Conservation (phyloP, 2,888 invertebrate genomes). For the Monopis laevigella region DNA sequence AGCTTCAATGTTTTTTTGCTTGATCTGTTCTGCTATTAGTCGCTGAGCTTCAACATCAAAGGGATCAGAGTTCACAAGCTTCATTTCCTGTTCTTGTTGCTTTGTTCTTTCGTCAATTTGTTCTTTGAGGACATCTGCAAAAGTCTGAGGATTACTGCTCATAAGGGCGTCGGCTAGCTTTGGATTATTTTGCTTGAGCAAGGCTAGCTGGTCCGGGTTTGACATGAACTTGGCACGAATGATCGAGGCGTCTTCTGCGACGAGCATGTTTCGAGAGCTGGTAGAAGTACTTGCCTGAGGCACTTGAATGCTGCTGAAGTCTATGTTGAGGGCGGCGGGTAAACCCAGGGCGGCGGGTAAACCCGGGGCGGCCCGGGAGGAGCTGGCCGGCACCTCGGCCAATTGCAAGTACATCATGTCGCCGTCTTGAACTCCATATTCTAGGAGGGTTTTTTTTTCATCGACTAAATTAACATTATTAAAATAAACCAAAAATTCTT, state of each 20-base stretch:
- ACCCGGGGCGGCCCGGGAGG: too few relatives aligned
- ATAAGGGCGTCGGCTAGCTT: slow-evolving; percentile 82
- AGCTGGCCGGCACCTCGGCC: too few relatives aligned
- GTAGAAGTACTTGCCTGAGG: too few relatives aligned
- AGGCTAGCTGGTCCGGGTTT: slow-evolving; percentile 81
- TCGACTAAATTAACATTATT: slow-evolving; percentile 88
- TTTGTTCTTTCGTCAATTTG: not conserved
- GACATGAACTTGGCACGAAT: slow-evolving; percentile 78
- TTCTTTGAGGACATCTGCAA: not conserved
- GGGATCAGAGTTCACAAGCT: slow-evolving; percentile 81
- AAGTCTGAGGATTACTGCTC: slow-evolving; percentile 63
- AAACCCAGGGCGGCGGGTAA: too few relatives aligned
- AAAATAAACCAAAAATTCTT: slow-evolving; percentile 84
- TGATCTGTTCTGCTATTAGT: slow-evolving; percentile 87
- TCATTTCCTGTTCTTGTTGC: not conserved
- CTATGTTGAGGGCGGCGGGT: too few relatives aligned
- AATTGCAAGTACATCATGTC: slow-evolving; percentile 87
- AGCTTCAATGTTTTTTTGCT: slow-evolving; percentile 87
- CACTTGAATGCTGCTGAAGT: slow-evolving; percentile 88
- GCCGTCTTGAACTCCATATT: slow-evolving; percentile 86
- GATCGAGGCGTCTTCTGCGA: slow-evolving; percentile 75
- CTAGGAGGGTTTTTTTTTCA: slow-evolving; percentile 82
- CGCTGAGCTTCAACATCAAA: slow-evolving; percentile 88
- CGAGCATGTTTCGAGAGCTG: slow-evolving; percentile 18
- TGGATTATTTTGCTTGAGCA: slow-evolving; percentile 87